Conservation (phyloP, 2,888 invertebrate species). For the Papilio elwesi region DNA sequence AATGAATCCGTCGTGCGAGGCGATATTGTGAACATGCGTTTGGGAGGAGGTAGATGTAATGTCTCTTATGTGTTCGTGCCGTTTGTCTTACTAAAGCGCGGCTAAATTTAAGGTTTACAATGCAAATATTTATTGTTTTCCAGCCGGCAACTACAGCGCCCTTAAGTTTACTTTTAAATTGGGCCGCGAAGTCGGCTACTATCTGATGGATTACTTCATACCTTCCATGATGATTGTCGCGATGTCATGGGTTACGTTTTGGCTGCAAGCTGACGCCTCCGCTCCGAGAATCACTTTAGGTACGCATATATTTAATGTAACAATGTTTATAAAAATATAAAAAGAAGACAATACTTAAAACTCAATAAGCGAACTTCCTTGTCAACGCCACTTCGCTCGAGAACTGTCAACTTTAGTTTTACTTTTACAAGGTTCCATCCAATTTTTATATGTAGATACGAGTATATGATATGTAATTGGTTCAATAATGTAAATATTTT, state of each 20-base stretch:
- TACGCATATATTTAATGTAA: slow-evolving; percentile 54
- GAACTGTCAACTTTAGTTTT: neutral
- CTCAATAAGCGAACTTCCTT: neutral
- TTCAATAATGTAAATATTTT: neutral
- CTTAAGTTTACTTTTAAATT: slow-evolving; percentile 91
- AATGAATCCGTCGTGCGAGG: slow-evolving; percentile 89
- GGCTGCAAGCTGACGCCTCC: slow-evolving; percentile 93
- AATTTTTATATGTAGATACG: neutral
- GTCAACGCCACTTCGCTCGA: neutral
- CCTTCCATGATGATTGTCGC: slow-evolving; percentile 94
- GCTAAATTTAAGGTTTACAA: slow-evolving; percentile 20
- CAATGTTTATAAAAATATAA: neutral
- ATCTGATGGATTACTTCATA: slow-evolving; percentile 94
- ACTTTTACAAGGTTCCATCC: neutral
- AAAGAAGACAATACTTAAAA: neutral
- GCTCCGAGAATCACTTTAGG: slow-evolving; percentile 92
- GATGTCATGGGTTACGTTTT: slow-evolving; percentile 95
- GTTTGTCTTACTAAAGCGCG: slow-evolving; percentile 42
- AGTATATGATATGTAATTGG: neutral
- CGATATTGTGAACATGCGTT: slow-evolving; percentile 86
- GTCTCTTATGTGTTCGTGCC: slow-evolving; percentile 56
- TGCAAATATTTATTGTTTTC: slow-evolving; percentile 40
- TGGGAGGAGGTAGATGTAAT: slow-evolving; percentile 88
- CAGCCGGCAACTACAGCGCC: slow-evolving; percentile 93
- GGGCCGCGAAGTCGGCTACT: slow-evolving; percentile 92